Conservation (phyloP, 1,140 invertebrate genomes). For the Heliothis virescens region DNA sequence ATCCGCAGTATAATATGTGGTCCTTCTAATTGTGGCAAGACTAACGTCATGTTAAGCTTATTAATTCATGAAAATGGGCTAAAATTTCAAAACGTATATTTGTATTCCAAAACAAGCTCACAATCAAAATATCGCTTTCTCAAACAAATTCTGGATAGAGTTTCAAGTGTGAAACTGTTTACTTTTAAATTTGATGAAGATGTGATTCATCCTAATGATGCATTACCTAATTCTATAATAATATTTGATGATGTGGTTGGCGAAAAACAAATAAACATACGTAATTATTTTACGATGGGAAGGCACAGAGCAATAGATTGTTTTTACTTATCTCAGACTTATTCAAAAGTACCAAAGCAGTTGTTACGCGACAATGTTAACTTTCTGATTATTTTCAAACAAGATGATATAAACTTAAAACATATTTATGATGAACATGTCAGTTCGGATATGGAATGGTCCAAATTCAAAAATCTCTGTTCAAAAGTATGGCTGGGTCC, state of each 20-base stretch:
- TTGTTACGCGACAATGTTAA: conserved; percentile 78
- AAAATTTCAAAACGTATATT: conserved; percentile 67
- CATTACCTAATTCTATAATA: neutral
- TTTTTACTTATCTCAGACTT: conserved; percentile 64
- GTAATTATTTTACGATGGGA: neutral
- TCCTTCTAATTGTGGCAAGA: conserved; percentile 72
- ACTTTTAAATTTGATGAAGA: conserved; percentile 48
- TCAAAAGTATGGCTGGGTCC: conserved; percentile 62
- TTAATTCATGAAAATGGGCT: conserved; percentile 69
- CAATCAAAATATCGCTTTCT: conserved; percentile 67
- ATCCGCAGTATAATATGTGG: conserved; percentile 1
- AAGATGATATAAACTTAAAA: conserved; percentile 79
- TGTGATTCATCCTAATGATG: conserved; percentile 47
- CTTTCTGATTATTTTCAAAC: conserved; percentile 75
- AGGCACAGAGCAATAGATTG: conserved; percentile 19
- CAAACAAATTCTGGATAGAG: conserved; percentile 49
- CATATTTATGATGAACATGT: conserved; percentile 80
- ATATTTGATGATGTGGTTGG: conserved; percentile 17
- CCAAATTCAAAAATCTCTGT: conserved; percentile 68
- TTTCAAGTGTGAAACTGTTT: conserved; percentile 55
- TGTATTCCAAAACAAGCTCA: conserved; percentile 59
- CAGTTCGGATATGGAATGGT: conserved; percentile 70
- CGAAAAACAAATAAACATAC: conserved; percentile 13
- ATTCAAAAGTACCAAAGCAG: conserved; percentile 77
- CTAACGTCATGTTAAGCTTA: conserved; percentile 68